Evolutionary conservation across 1,140 invertebrate species (phyloP).

Genomic region (Streblospio benedicti): DNA sequence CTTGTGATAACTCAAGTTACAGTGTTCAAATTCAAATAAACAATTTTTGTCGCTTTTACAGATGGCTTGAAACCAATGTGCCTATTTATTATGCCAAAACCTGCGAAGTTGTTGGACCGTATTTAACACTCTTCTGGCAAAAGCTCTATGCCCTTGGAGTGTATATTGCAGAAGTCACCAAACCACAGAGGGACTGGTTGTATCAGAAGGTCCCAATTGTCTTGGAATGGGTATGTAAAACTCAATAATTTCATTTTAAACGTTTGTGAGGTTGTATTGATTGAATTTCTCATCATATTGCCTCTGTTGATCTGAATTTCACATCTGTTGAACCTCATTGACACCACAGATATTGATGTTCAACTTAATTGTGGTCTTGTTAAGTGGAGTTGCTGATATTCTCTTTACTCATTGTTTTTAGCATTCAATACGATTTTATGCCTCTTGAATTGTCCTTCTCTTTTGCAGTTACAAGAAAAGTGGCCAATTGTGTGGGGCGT

Average conservation of each 20-base stretch:
- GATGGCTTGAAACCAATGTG: conserved; percentile 32
- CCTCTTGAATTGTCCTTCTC: background rate
- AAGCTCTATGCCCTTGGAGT: conserved; percentile 13
- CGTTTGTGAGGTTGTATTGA: background rate
- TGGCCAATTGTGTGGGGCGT: background rate
- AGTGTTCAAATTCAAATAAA: too few relatives aligned
- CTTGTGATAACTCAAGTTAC: too few relatives aligned
- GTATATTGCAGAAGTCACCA: conserved; percentile 20
- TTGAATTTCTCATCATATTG: too few relatives aligned
- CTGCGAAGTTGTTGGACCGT: conserved; percentile 25
- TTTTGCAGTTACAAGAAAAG: background rate
- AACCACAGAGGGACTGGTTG: conserved; percentile 25
- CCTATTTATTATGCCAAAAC: conserved; percentile 27
- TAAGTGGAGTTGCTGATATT: background rate
- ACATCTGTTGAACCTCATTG: too few relatives aligned
- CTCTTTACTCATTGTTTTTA: too few relatives aligned
- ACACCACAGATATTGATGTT: too few relatives aligned
- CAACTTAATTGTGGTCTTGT: background rate
- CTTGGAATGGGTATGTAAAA: conserved; percentile 21
- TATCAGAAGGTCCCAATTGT: conserved; percentile 22
- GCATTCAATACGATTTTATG: background rate
- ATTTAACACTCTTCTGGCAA: conserved; percentile 21
- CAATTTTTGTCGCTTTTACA: conserved; percentile 15
- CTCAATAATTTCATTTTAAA: background rate
- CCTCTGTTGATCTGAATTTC: too few relatives aligned